phyloP scores from a whole-genome alignment of 2,888 invertebrate species.

The Lepidonotus clava region DNA sequence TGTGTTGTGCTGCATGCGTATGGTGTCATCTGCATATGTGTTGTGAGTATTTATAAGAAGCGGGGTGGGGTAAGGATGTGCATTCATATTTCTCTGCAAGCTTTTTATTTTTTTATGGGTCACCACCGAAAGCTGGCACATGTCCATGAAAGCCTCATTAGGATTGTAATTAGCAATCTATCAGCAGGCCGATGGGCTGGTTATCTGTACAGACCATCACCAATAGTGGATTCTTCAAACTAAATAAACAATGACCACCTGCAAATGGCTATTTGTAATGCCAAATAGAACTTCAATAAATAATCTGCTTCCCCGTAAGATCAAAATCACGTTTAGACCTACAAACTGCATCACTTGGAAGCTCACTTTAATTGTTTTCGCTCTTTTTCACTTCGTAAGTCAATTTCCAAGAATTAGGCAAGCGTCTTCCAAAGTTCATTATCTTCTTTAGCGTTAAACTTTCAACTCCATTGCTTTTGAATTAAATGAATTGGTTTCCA shows the following conservation, averaged over 20 bases:
- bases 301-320: no score
- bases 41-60: background rate
- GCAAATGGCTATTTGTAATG: background rate
- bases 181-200: background rate
- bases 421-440: no score
- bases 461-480: no score
- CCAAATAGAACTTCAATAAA: background rate
- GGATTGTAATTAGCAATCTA: background rate
- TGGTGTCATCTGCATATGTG: no score
- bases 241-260: background rate
- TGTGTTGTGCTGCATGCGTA: no score
- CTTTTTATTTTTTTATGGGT: background rate
- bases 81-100: background rate
- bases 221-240: background rate
- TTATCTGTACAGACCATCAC: background rate
- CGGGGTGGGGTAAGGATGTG: background rate
- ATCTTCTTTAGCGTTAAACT: no score
- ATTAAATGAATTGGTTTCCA: no score
- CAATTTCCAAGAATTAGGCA: no score
- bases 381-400: no score
- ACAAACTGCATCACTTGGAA: no score
- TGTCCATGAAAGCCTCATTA: background rate
- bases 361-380: no score
- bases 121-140: background rate
- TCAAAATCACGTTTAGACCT: no score